phyloP scores from a whole-genome alignment of 2,113 vertebrate genomes.

The Clupea harengus region DNA sequence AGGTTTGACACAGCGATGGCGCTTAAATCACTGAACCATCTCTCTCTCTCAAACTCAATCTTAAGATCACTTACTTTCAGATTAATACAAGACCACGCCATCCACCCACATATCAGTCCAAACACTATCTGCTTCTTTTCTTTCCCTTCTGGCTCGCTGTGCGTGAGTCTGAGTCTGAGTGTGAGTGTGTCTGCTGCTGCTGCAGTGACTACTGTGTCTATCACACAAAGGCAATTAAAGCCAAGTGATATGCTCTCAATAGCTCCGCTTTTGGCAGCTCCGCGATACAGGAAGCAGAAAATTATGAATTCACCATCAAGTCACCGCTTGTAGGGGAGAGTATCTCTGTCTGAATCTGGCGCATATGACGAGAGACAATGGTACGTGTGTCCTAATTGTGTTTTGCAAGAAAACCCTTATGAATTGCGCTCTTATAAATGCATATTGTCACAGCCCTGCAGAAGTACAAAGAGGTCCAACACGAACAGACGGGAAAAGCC shows the following conservation, averaged over 20 bases:
- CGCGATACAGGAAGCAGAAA: constrained; percentile 36
- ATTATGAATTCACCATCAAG: constrained; percentile 47
- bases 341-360: constrained; percentile 38
- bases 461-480: constrained; percentile 31
- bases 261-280: constrained; percentile 46
- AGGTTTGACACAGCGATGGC: background rate
- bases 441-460: constrained; percentile 1
- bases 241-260: constrained; percentile 62
- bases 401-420: background rate
- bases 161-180: constrained; percentile 21
- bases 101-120: background rate
- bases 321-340: constrained; percentile 38
- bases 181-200: constrained; percentile 23
- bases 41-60: background rate
- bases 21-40: background rate
- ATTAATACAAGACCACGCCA: background rate
- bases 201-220: constrained; percentile 53
- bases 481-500: constrained; percentile 26
- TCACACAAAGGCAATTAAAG: constrained; percentile 70
- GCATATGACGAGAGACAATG: constrained; percentile 5
- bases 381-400: background rate
- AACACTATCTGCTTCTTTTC: constrained; percentile 10
- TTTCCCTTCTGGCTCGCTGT: constrained; percentile 15
- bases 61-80: background rate
- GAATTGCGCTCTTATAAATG: background rate